Conservation (phyloP, 1,140 invertebrate species). For the Bombus waltoni region DNA sequence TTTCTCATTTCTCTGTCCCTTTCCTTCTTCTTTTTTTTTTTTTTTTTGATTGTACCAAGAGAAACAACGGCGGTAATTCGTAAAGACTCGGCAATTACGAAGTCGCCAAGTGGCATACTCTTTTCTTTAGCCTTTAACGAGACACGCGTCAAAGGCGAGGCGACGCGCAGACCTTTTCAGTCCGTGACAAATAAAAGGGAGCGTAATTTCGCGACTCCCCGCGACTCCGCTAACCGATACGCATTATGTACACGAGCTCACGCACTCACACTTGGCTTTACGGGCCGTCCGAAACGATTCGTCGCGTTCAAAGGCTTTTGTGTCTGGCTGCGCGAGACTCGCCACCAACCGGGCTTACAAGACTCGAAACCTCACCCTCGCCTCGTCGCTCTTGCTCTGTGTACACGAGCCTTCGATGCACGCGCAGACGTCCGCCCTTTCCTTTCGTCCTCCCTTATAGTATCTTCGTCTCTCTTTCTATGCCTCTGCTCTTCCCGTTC, state of each 20-base stretch:
- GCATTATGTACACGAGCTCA: constrained; percentile 41
- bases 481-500: not conserved
- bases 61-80: not conserved
- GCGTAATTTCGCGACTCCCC: constrained; percentile 39
- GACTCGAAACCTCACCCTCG: constrained; percentile 29
- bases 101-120: not conserved
- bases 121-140: not conserved
- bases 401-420: not conserved
- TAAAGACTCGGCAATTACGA: not conserved
- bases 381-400: not conserved
- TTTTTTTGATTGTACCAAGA: not conserved
- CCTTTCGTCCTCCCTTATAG: not conserved
- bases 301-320: constrained; percentile 53
- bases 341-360: not conserved
- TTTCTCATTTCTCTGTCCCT: not conserved
- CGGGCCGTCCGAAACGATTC: constrained; percentile 39
- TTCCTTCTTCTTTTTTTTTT: not conserved
- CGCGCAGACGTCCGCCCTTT: not conserved
- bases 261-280: constrained; percentile 15
- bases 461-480: constrained; percentile 17
- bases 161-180: not conserved
- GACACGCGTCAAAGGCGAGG: constrained; percentile 5
- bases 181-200: constrained; percentile 34
- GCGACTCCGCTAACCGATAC: constrained; percentile 28
- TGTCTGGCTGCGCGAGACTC: constrained; percentile 8